Evolutionary conservation across 2,888 invertebrate species (phyloP), one percentile per base, ranked within the genome.

Genomic region (Troilus luridus): DNA sequence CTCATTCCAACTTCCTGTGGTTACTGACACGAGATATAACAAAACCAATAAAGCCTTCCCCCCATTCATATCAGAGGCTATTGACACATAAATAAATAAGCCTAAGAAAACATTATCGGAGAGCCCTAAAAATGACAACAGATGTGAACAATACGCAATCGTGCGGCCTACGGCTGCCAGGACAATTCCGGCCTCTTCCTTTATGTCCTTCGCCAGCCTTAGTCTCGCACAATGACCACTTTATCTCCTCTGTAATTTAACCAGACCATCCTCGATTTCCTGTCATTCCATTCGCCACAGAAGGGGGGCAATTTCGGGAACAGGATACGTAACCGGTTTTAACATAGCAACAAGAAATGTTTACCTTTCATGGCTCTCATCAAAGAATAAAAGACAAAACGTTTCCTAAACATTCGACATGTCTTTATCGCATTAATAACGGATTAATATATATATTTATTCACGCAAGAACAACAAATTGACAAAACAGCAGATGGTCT

Each of bases 171-270:
- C 56, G 56, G 85, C 27, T 58, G 54, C n/a, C 85, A 41, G 72
- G 27, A 41, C 85, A 58, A 85, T 85, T 85, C 56, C 85, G 85
- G 81, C 12, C 85, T 56, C 9, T n/a, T 41, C 85, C 85, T 85
- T 85, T 85, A 85, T 85, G 85, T 85, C 56, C 56, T n/a, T n/a
- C 21, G 54, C 21, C 56, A 85, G 11, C 85, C 56, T 58, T 85
- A 54, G 17, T 0, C 1, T 56, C 85, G 21, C 85, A 85, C 85
- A 85, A 85, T 85, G 85, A 56, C 85, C 85, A n/a, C 85, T 58
- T 54, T 85, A 85, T 56, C 56, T 85, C 85, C 85, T 85, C 56
- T 85, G 85, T 85, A 85, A 85, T 85, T 85, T 85, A 85, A 85
- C 56, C n/a, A 58, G 54, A 58, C 54, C 21, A 85, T 56, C 85